phyloP scores from a whole-genome alignment of 1,140 invertebrate genomes.

The Aphelinus certus region DNA sequence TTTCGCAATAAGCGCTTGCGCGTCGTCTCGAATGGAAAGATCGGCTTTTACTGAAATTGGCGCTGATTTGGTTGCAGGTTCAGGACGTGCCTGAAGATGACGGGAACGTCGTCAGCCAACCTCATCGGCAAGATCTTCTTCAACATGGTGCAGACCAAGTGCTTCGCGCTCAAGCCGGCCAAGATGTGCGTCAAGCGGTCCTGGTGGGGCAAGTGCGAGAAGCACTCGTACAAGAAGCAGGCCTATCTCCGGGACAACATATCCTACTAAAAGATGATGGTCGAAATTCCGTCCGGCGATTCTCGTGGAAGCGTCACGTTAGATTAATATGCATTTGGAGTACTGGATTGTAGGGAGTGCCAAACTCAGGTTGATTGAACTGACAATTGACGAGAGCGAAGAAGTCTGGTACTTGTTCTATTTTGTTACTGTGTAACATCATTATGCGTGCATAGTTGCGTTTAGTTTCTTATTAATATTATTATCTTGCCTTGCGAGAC shows the following conservation, averaged over 20 bases:
- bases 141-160: constrained; percentile 91
- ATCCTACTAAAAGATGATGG: constrained; percentile 66
- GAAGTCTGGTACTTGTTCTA: constrained; percentile 15
- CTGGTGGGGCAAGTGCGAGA: constrained; percentile 83
- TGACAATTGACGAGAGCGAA: not conserved
- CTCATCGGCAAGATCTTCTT: constrained; percentile 94
- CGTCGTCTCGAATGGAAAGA: not conserved
- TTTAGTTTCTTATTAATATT: not conserved
- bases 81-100: constrained; percentile 88
- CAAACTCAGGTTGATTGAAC: not conserved
- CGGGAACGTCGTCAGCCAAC: constrained; percentile 83
- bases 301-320: not conserved
- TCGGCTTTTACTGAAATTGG: not conserved
- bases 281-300: not conserved
- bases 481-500: too few species aligned
- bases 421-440: constrained; percentile 29
- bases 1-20: not conserved
- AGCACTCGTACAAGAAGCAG: constrained; percentile 74
- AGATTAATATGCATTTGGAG: constrained; percentile 1
- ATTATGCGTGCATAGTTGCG: not conserved
- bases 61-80: constrained; percentile 74
- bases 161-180: constrained; percentile 85
- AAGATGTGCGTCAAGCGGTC: constrained; percentile 74
- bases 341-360: constrained; percentile 1
- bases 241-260: constrained; percentile 81